Base-by-base conservation (phyloP, 2,888 invertebrate genomes). In the Agrochola litura region DNA sequence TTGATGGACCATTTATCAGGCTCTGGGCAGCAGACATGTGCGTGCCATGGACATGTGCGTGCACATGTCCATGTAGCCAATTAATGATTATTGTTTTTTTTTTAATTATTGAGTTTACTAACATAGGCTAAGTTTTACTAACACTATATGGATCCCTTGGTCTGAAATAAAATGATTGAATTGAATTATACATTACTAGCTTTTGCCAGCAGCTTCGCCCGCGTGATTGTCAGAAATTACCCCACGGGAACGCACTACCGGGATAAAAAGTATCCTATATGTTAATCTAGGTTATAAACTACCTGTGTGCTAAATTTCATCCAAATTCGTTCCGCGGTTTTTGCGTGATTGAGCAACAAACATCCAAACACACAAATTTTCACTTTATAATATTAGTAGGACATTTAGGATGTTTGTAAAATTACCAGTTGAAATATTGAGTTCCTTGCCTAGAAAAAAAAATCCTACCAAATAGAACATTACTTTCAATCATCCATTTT, bases 401-500 rank as follows among this genome's bases (percentile, higher is more conserved):
- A 37, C 37, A 37, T 37, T 2, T 37, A 16, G 8, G 60, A 67
- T 25, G 19, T 67, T 22, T 41, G 41, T 41, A 54, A 41, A 25
- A 54, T 25, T 0, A 41, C 19, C 16, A 25, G 25, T 41, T 19
- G 41, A 43, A 54, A 56, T n/a, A 8, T 1, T 16, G 6, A 16
- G 6, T 6, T 22, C 3, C 2, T 14, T 19, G 14, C 41, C 0
- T 12, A 22, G 22, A 19, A 46, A 71, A 61, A 64, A 43, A 73
- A 72, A 25, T 46, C n/a, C 16, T 14, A 61, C 37, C 37, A 77
- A 77, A 73, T 37, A 74, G 41, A 65, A 61, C 25, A 58, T 75
- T 82, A 6, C 41, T 49, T 84, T 84, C 78, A 82, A 84, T 78
- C 85, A 75, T 71, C 54, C 25, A 25, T 75, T 81, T 84, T 78